These are phyloP conservation scores for Bradypodion pumilum DNA, from an alignment of 2,797 vertebrate species.

Conservation along the genomic window DNA sequence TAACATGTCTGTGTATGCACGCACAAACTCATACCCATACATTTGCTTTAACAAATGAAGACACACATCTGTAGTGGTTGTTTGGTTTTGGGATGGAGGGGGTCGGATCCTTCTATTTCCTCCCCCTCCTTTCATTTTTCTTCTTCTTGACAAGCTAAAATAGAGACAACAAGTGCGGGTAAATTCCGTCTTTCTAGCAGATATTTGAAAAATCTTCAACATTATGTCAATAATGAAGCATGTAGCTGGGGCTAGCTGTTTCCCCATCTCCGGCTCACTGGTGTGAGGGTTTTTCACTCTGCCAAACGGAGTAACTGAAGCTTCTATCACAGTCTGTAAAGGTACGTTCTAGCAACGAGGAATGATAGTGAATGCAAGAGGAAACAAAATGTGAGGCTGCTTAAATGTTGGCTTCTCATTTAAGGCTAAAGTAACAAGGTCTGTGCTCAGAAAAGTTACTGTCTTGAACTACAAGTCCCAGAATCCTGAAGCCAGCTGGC, in stretches of 20 bases:
- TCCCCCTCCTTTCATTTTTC: not conserved
- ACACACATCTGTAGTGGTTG: not conserved
- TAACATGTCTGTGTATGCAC: too few species aligned
- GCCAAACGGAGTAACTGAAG: slow-evolving; percentile 41
- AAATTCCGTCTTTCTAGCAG: slow-evolving; percentile 11
- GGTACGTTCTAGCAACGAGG: slow-evolving; percentile 9
- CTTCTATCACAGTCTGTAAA: slow-evolving; percentile 31
- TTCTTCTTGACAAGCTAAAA: not conserved
- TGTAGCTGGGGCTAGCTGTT: slow-evolving; percentile 22
- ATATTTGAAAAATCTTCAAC: slow-evolving; percentile 39
- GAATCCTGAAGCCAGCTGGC: not conserved
- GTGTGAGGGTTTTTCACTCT: slow-evolving; percentile 8
- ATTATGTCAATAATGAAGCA: slow-evolving; percentile 7
- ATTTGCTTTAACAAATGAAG: not conserved
- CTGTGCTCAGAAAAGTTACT: not conserved
- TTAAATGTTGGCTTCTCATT: not conserved
- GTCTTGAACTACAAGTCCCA: not conserved
- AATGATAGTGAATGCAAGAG: not conserved
- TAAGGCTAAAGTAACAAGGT: not conserved
- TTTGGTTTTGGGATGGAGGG: not conserved
- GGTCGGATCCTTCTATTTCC: not conserved
- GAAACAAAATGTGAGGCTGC: not conserved
- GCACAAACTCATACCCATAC: not conserved
- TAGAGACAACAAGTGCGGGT: not conserved
- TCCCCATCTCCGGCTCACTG: not conserved